Conservation (phyloP, 2,888 invertebrate species). For the Scaptomyza tumidula region DNA sequence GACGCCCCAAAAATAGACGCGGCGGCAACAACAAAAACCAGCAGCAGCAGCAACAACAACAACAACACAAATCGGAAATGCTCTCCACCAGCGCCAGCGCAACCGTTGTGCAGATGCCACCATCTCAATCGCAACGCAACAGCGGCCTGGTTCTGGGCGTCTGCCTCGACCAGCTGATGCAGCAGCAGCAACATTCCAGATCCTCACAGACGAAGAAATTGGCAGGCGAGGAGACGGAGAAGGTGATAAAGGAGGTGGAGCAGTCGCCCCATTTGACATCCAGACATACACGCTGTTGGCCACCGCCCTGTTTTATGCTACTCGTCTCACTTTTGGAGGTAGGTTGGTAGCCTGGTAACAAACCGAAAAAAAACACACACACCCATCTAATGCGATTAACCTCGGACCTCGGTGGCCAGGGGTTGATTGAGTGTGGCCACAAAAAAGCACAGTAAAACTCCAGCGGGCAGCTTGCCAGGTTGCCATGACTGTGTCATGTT, state of each 20-base stretch:
- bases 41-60: constrained; percentile 26
- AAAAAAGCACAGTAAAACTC: constrained; percentile 16
- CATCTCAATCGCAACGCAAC: constrained; percentile 45
- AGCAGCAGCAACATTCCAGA: constrained; percentile 32
- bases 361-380: neutral
- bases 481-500: constrained; percentile 63
- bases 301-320: constrained; percentile 96
- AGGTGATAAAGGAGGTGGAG: constrained; percentile 20
- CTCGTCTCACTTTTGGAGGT: constrained; percentile 97
- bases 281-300: constrained; percentile 96
- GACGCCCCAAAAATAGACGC: constrained; percentile 78
- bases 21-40: constrained; percentile 18
- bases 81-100: constrained; percentile 40
- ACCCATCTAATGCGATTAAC: constrained; percentile 59
- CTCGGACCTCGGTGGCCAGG: constrained; percentile 26
- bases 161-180: constrained; percentile 74
- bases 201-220: constrained; percentile 17
- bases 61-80: constrained; percentile 57
- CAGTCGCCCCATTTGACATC: constrained; percentile 89
- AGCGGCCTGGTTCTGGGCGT: constrained; percentile 71
- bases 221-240: constrained; percentile 1
- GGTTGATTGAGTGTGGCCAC: constrained; percentile 62
- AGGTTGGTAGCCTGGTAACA: constrained; percentile 82
- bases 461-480: constrained; percentile 29
- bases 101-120: constrained; percentile 78